phyloP scores from a whole-genome alignment of 2,888 invertebrate genomes.

The Apotomis capreana region DNA sequence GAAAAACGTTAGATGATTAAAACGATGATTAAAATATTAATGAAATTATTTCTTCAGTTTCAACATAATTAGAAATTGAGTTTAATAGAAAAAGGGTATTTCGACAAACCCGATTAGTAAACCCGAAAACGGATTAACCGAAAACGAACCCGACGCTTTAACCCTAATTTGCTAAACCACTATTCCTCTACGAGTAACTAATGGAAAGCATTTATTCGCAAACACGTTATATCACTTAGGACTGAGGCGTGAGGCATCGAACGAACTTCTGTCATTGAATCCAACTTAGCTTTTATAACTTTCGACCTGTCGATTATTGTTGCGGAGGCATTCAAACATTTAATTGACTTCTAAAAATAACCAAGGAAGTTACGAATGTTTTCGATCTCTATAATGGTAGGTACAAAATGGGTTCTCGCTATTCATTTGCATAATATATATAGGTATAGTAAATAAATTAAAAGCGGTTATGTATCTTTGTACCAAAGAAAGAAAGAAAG shows the following conservation, averaged over 20 bases:
- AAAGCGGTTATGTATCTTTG: too few species aligned
- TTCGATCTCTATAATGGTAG: too few species aligned
- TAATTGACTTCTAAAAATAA: constrained; percentile 25
- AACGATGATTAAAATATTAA: too few species aligned
- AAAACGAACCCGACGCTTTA: background rate
- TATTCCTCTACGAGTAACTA: constrained; percentile 19
- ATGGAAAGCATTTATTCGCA: constrained; percentile 28
- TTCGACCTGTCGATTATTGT: constrained; percentile 28
- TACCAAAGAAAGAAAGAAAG: too few species aligned
- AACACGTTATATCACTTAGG: constrained; percentile 39
- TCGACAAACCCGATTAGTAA: background rate
- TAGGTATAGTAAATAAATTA: too few species aligned
- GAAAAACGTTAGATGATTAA: too few species aligned
- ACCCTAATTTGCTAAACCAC: background rate
- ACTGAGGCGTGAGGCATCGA: background rate
- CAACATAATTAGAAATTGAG: too few species aligned
- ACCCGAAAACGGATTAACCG: constrained; percentile 8
- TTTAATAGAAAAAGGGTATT: too few species aligned
- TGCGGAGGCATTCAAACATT: constrained; percentile 12
- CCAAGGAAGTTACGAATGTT: too few species aligned
- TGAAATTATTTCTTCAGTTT: too few species aligned
- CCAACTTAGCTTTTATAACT: constrained; percentile 39
- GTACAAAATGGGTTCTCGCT: too few species aligned
- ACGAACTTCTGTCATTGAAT: constrained; percentile 18
- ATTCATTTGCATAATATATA: too few species aligned